phyloP scores from a whole-genome alignment of 2,797 vertebrate genomes.

The Phylloscopus collybita region DNA sequence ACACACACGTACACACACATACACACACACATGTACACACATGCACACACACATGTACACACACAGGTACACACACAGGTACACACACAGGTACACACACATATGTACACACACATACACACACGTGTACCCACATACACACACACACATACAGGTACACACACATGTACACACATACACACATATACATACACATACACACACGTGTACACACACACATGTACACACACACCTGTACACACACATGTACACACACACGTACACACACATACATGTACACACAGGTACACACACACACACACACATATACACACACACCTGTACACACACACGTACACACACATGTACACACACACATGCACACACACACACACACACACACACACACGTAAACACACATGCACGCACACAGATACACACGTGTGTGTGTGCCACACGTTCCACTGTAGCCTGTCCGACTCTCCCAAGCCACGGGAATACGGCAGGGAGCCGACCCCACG shows the following conservation, averaged over 20 bases:
- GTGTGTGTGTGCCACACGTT: rapidly evolving
- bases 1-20: too few species aligned
- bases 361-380: too few species aligned
- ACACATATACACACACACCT: too few species aligned
- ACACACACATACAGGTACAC: background rate
- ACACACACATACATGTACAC: rapidly evolving
- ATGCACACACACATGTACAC: too few species aligned
- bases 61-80: rapidly evolving
- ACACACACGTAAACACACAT: rapidly evolving
- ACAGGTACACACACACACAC: background rate
- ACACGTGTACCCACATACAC: too few species aligned
- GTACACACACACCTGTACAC: background rate
- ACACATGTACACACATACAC: too few species aligned
- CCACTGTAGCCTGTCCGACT: rapidly evolving
- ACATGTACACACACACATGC: background rate
- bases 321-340: too few species aligned
- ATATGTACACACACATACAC: background rate
- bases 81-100: background rate
- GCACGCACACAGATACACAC: background rate
- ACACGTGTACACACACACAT: background rate
- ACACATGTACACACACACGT: rapidly evolving
- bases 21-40: too few species aligned
- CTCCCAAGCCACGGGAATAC: background rate
- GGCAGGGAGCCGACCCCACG: rapidly evolving
- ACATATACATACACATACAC: background rate